A percentile compares a stretch with the other conserved stretches of the same genome.
Evolutionary conservation across 2,888 invertebrate species (phyloP).

Genomic region (Tenthredo notha): DNA sequence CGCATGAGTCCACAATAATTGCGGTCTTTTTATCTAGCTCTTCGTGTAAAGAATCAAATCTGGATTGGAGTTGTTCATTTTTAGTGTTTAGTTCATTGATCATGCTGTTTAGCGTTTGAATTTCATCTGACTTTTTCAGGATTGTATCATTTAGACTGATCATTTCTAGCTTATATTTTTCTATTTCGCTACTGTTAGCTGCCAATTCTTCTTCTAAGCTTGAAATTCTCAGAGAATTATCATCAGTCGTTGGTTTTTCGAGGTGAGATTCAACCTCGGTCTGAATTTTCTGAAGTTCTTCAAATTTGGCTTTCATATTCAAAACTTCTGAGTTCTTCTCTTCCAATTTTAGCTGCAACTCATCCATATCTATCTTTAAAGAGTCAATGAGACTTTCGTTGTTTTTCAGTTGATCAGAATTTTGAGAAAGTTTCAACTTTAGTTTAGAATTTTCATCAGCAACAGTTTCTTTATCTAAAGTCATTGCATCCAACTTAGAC

Average conservation of each 20-base stretch:
- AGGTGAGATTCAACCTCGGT: background rate
- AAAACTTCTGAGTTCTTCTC: slow-evolving; percentile 52
- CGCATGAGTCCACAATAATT: background rate
- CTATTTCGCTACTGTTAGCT: slow-evolving; percentile 25
- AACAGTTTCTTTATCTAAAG: slow-evolving; percentile 5
- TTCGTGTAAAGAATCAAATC: slow-evolving; percentile 75
- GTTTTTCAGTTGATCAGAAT: slow-evolving; percentile 33
- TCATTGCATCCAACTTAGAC: background rate
- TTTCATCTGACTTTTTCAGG: slow-evolving; percentile 72
- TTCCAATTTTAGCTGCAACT: slow-evolving; percentile 58
- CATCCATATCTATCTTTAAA: slow-evolving; percentile 74
- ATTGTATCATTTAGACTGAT: slow-evolving; percentile 60
- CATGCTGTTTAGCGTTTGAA: slow-evolving; percentile 54
- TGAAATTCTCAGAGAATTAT: slow-evolving; percentile 9
- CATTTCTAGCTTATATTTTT: slow-evolving; percentile 27
- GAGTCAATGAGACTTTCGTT: slow-evolving; percentile 72
- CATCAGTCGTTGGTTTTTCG: background rate
- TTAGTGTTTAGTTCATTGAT: slow-evolving; percentile 56
- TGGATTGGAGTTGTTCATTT: slow-evolving; percentile 78
- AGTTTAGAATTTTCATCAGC: slow-evolving; percentile 38
- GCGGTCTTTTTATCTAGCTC: slow-evolving; percentile 7
- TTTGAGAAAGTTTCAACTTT: slow-evolving; percentile 16
- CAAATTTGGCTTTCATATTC: slow-evolving; percentile 55
- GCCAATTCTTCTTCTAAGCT: slow-evolving; percentile 31
- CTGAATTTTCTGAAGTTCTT: slow-evolving; percentile 57